Evolutionary conservation across 1,140 invertebrate species (phyloP).

Genomic region (Chironomus tepperi): DNA sequence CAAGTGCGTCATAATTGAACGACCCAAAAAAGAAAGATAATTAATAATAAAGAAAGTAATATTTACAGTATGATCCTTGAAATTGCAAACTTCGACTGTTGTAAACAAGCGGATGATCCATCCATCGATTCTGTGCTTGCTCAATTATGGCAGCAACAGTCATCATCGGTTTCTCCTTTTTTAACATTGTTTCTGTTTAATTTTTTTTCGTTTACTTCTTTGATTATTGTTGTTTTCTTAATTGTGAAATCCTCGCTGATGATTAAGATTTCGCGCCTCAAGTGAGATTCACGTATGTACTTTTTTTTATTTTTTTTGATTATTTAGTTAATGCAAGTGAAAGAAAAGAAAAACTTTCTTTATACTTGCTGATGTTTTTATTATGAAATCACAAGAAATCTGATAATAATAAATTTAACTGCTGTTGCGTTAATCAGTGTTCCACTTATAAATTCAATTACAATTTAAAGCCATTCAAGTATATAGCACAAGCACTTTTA

Average conservation of each 20-base stretch:
- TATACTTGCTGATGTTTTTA: not conserved
- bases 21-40: too few species aligned
- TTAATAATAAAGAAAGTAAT: not conserved
- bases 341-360: too few species aligned
- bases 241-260: conserved; percentile 6
- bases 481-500: not conserved
- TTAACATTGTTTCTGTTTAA: not conserved
- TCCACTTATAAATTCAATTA: conserved; percentile 12
- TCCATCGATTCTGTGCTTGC: conserved; percentile 14
- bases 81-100: conserved; percentile 5
- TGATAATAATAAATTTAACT: not conserved
- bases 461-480: conserved; percentile 8
- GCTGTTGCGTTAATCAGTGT: not conserved
- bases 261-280: not conserved
- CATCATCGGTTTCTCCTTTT: conserved; percentile 14
- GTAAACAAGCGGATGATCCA: not conserved
- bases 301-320: too few species aligned
- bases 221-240: not conserved
- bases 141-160: conserved; percentile 18
- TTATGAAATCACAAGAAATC: not conserved
- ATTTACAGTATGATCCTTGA: conserved; percentile 21
- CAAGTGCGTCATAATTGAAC: too few species aligned
- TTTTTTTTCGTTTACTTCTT: not conserved
- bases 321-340: too few species aligned
- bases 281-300: too few species aligned